Evolutionary conservation across 2,113 vertebrate genomes (phyloP), one percentile per base, ranked within the genome.

Genomic region (Panthera leo): DNA sequence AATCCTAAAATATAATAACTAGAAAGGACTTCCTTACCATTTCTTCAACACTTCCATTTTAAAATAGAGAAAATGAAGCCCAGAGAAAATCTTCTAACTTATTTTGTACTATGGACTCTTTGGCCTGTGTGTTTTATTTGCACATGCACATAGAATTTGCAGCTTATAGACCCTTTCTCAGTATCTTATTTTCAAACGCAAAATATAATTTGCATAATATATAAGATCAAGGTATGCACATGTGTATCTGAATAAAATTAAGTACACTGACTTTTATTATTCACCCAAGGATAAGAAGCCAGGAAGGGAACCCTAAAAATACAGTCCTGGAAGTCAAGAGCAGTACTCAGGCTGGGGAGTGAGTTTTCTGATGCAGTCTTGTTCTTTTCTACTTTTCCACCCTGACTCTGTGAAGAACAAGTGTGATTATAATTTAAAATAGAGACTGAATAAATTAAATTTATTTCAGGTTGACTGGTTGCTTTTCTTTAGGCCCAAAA

Each of bases 381-480:
- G 19, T 25, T 91, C 31, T 86, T 83, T 83, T 34, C 78, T n/a
- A 75, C 63, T 36, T 70, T 84, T 16, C n/a, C 21, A 58, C 68
- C 36, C 18, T 75, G 36, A 65, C 73, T 78, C 91, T 86, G 39
- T 76, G 91, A 93, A 58, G 86, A 95, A 36, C 18, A 73, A 63
- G 14, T 70, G 53, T 79, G 73, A 95, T 83, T 75, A 93, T 70
- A 91, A 97, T 85, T 94, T 96, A 96, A 97, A 96, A 91, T 51
- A 95, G 68, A 93, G 27, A 25, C 73, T 27, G 61, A 87, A 95
- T 89, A 93, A 91, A 95, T 97, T 89, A 95, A 92, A 90, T 90
- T n/a, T 73, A 95, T 96, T 98, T 97, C 97, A 96, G 89, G 95
- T 93, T 91, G 92, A 75, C 95, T 91, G 85, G 45, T 71, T 91